A percentile compares a stretch with the other conserved stretches of the same genome.
Evolutionary conservation across 1,140 invertebrate genomes (phyloP).

Genomic region (Apocrypta bakeri): DNA sequence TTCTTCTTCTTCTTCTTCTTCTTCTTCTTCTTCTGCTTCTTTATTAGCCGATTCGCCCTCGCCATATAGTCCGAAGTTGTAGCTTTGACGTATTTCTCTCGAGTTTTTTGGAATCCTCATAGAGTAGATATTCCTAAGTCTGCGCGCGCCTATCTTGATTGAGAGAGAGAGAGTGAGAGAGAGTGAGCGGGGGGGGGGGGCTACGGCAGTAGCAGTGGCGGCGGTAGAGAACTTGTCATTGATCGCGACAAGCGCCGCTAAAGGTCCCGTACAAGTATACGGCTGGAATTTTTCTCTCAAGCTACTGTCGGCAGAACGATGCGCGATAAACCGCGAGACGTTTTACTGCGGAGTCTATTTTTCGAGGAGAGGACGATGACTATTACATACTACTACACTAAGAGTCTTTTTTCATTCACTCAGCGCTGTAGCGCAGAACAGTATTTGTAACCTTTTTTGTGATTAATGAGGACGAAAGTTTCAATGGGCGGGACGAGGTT

Average conservation of each 20-base stretch:
- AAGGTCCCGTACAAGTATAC: constrained; percentile 73
- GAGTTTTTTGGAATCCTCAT: constrained; percentile 60
- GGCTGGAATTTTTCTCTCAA: constrained; percentile 41
- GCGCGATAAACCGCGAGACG: constrained; percentile 9
- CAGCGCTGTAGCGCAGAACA: neutral
- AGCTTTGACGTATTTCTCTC: constrained; percentile 55
- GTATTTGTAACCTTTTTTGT: neutral
- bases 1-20: constrained; percentile 38
- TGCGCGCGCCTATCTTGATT: constrained; percentile 70
- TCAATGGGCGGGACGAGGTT: neutral
- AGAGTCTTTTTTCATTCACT: neutral
- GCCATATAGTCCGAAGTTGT: constrained; percentile 51
- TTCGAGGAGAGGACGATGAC: neutral
- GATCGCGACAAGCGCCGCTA: constrained; percentile 70
- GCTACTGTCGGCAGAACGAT: neutral
- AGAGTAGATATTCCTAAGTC: neutral
- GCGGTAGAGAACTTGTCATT: constrained; percentile 68
- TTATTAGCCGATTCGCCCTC: constrained; percentile 44
- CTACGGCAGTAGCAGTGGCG: neutral
- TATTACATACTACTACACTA: too few species aligned
- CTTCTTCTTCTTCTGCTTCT: constrained; percentile 49
- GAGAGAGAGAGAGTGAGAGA: constrained; percentile 60
- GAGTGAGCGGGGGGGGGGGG: neutral
- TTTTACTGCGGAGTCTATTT: neutral
- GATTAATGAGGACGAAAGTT: neutral